Conservation (phyloP, 2,113 vertebrate species). For the Verasper variegatus region DNA sequence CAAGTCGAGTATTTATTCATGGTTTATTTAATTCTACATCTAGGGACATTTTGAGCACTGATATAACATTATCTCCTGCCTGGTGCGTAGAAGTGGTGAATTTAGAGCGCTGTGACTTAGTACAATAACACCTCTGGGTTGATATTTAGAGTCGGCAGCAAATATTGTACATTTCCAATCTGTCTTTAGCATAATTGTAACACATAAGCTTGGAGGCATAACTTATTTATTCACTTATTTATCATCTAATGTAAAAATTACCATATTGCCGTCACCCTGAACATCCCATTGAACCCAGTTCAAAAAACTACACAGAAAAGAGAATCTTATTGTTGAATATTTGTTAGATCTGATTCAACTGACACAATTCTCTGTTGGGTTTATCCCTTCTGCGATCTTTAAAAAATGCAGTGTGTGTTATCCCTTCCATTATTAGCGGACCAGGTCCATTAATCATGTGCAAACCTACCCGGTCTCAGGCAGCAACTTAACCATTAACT, state of each 20-base stretch:
- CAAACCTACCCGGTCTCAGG: constrained; percentile 35
- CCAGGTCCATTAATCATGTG: constrained; percentile 66
- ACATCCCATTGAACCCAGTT: too few relatives aligned
- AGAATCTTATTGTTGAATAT: too few relatives aligned
- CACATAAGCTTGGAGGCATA: background rate
- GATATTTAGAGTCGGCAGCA: too few relatives aligned
- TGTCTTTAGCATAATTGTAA: background rate
- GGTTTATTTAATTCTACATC: background rate
- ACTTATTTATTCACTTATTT: background rate
- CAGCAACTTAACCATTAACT: constrained; percentile 72
- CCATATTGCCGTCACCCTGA: too few relatives aligned
- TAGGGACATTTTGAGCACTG: background rate
- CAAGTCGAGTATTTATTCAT: background rate
- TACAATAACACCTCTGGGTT: too few relatives aligned
- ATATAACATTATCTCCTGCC: background rate
- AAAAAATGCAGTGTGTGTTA: constrained; percentile 39
- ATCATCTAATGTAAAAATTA: background rate
- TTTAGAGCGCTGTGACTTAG: too few relatives aligned
- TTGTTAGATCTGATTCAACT: background rate
- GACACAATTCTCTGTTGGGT: background rate
- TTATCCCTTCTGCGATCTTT: constrained; percentile 15
- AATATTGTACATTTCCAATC: too few relatives aligned
- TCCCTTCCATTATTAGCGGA: constrained; percentile 44
- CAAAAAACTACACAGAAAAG: background rate
- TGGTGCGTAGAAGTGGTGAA: too few relatives aligned